A percentile compares a stretch with the other conserved stretches of the same genome.
phyloP scores from a whole-genome alignment of 2,113 vertebrate genomes.

The Willisornis vidua region DNA sequence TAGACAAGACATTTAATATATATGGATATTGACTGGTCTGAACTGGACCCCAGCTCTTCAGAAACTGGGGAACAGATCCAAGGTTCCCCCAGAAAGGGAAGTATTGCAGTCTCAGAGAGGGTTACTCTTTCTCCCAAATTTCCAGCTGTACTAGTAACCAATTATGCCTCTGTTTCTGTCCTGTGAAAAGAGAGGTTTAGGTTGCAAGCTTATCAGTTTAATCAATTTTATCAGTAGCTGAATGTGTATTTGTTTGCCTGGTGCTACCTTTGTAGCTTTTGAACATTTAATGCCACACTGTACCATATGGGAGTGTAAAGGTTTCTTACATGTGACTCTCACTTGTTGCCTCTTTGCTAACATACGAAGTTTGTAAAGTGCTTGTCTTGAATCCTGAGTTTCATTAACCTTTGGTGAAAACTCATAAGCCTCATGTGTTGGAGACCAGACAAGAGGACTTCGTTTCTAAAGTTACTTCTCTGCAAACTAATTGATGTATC shows the following conservation, averaged over 20 bases:
- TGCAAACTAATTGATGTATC: background rate
- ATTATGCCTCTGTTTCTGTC: background rate
- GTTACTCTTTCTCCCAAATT: background rate
- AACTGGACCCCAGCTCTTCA: background rate
- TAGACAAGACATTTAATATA: background rate
- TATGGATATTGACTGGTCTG: background rate
- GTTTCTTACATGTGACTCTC: background rate
- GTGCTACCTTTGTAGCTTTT: background rate
- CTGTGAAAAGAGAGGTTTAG: background rate
- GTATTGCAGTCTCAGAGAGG: background rate
- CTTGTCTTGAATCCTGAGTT: background rate
- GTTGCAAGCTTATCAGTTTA: background rate
- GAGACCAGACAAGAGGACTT: background rate
- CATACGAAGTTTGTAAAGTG: background rate
- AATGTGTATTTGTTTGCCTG: background rate
- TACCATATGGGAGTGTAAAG: background rate
- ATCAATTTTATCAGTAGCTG: background rate
- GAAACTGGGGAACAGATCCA: background rate
- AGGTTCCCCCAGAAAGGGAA: background rate
- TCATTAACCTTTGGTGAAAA: background rate
- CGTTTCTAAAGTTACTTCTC: background rate
- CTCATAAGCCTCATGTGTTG: accelerated
- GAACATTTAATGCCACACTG: background rate
- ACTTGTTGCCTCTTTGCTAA: background rate
- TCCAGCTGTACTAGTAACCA: background rate